These are phyloP conservation scores for Apus apus DNA, from an alignment of 2,113 vertebrate species.

Conservation along the genomic window DNA sequence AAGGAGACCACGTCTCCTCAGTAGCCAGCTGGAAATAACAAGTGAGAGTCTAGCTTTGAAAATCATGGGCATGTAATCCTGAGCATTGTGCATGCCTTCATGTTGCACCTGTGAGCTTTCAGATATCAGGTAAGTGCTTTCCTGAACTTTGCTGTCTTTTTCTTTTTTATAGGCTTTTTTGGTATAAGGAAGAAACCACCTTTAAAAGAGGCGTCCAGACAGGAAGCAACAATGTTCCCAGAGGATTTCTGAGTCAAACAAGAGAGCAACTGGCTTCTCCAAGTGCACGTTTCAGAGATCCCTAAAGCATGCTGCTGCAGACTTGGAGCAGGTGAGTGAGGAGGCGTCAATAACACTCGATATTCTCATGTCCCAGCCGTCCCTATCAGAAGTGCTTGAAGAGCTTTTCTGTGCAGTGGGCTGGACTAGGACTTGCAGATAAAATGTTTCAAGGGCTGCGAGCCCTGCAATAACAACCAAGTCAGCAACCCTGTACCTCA, in stretches of 20 bases:
- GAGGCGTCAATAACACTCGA: fast-evolving
- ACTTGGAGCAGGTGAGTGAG: conserved; percentile 9
- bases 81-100: not conserved
- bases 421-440: conserved; percentile 28
- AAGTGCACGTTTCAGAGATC: not conserved
- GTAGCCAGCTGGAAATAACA: not conserved
- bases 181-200: not conserved
- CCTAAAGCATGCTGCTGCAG: not conserved
- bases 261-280: not conserved
- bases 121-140: not conserved
- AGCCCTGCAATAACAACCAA: not conserved
- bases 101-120: not conserved
- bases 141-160: not conserved
- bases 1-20: not conserved
- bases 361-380: not conserved
- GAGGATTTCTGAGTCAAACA: not conserved
- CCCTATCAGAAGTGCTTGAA: not conserved
- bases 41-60: not conserved
- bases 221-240: not conserved
- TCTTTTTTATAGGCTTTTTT: not conserved
- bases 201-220: not conserved
- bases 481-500: conserved; percentile 19
- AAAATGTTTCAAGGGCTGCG: not conserved
- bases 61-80: not conserved
- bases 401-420: not conserved